A percentile compares a stretch with the other conserved stretches of the same genome.
Conservation (phyloP, 2,113 vertebrate genomes). For the Camelus dromedarius region DNA sequence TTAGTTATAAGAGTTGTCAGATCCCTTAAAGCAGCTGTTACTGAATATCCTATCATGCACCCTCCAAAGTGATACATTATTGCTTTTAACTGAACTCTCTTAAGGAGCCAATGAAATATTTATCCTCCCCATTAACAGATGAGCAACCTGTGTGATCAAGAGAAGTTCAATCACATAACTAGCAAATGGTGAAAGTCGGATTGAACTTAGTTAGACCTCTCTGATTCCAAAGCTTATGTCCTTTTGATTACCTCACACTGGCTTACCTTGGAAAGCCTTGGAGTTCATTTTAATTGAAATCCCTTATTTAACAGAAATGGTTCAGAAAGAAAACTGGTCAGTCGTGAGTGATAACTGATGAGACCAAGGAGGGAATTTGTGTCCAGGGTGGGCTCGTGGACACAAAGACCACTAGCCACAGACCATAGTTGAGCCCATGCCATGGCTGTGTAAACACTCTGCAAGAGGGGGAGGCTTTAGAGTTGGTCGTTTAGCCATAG, state of each 20-base stretch:
- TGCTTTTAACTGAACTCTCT: conserved; percentile 22
- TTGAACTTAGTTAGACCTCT: not conserved
- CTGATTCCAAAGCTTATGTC: not conserved
- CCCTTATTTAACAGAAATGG: conserved; percentile 12
- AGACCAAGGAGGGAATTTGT: not conserved
- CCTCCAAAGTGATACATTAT: not conserved
- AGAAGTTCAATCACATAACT: not conserved
- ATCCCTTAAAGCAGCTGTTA: not conserved
- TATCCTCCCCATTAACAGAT: not conserved
- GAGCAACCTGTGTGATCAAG: not conserved
- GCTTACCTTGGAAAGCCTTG: not conserved
- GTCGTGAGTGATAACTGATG: not conserved
- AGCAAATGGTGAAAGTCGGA: not conserved
- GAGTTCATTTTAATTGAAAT: conserved; percentile 36
- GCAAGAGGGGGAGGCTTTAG: not conserved
- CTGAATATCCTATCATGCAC: not conserved
- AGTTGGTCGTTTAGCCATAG: not conserved
- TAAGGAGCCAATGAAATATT: not conserved
- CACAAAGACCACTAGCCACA: not conserved
- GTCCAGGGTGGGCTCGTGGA: not conserved
- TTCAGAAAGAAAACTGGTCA: not conserved
- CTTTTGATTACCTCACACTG: not conserved
- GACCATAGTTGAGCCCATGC: not conserved
- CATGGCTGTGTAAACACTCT: not conserved
- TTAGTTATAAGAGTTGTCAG: conserved; percentile 8